phyloP scores from a whole-genome alignment of 2,888 invertebrate species.

The Drosophila yooni region DNA sequence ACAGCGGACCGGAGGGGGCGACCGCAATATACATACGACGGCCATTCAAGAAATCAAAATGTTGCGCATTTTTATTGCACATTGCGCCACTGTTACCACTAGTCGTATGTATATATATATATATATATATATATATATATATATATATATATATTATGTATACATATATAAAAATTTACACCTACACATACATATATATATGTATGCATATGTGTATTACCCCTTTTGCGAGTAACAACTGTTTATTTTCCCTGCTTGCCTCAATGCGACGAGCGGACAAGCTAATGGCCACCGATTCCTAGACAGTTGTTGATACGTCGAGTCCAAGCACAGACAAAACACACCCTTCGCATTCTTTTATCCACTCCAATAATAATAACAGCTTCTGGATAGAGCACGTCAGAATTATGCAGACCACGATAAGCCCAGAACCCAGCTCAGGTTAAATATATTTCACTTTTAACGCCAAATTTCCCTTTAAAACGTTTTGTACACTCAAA shows the following conservation, averaged over 20 bases:
- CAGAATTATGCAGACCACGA: not conserved
- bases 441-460: not conserved
- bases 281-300: conserved; percentile 30
- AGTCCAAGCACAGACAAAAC: conserved; percentile 3
- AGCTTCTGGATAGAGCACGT: not conserved
- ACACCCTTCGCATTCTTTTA: not conserved
- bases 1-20: not conserved
- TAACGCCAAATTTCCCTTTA: not conserved
- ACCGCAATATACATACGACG: conserved; percentile 59
- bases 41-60: conserved; percentile 72
- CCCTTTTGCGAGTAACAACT: conserved; percentile 27
- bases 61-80: conserved; percentile 66
- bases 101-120: not conserved
- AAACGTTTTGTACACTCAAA: not conserved
- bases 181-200: not conserved
- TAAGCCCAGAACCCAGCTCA: not conserved
- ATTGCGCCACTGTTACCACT: conserved; percentile 9
- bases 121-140: no score
- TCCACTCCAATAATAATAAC: not conserved
- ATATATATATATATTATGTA: not conserved
- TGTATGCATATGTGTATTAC: not conserved
- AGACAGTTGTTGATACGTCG: conserved; percentile 9
- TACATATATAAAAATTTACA: no score
- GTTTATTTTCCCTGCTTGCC: conserved; percentile 45
- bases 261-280: conserved; percentile 26